Base-by-base conservation (phyloP, 2,888 invertebrate genomes). In the Hyles lineata region DNA sequence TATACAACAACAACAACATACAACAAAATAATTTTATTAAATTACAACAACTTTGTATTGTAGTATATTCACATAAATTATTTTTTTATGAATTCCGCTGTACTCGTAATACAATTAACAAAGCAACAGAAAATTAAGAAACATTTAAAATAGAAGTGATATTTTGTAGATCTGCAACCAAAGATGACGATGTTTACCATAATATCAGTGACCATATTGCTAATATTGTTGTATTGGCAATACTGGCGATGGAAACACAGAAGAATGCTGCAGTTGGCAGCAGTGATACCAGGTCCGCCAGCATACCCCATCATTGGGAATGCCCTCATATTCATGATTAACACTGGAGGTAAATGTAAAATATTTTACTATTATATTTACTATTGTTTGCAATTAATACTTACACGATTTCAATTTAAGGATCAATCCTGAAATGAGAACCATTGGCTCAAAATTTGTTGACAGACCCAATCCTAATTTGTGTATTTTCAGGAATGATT, bases 291-390 rank as follows among this genome's bases (percentile, higher is more conserved):
- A 0, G 92, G 92, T 0, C 92, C 92, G 0, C 85, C 85, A 0
- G 81, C 89, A 0, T 75, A 87, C 69, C 91, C 92, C 0, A 58
- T 92, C 2, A 74, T 92, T 5, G 92, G 92, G 2, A 92, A 92
- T 73, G 84, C 89, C 2, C 76, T 89, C 8, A 67, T 87, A 7
- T 90, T 92, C 71, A 83, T 91, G 80, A 74, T 81, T 0, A 84
- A 84, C 2, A 85, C 89, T 73, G 87, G 84, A 84, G 87, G 92
- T 92, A 83, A 77, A 32, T 23, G 9, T 17, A 25, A 23, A 15
- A 74, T 61, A 32, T 11, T 35, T 11, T 43, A 15, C 11, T 11
- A n/a, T n/a, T n/a, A n/a, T n/a, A n/a, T 15, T 7, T 2, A n/a
- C n/a, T 43, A n/a, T 43, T 29, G n/a, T 0, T 9, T n/a, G 19